Base-by-base conservation (phyloP, 2,113 vertebrate genomes). In the Rhegmatorhina hoffmannsi region DNA sequence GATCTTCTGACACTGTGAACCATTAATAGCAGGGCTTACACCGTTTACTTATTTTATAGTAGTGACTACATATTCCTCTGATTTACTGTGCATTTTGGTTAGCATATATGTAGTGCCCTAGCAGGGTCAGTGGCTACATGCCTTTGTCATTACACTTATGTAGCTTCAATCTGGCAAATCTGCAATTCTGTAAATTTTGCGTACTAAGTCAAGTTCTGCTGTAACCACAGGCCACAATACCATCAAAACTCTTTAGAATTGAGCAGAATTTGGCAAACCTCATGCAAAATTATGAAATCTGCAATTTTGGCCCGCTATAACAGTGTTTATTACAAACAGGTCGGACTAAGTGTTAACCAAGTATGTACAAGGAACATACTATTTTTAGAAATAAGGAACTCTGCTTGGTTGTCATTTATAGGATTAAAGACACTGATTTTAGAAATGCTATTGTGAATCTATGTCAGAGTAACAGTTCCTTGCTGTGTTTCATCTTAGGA, bases 11-110 rank as follows among this genome's bases (percentile, higher is more conserved):
- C 49, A 38, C 46, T 28, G 36, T 18, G 81, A 87, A 50, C 84
- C 77, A 91, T 92, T 87, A 76, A 75, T 87, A 97, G 87, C 91
- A 75, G 59, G 50, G 50, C 77, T 91, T 77, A 90, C 49, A 50
- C 62, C 12, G 11, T 44, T 88, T 40, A 64, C 72, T 91, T 81
- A 83, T 94, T 96, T 87, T 62, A 43, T 23, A 84, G 52, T 47
- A 52, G 29, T 75, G 68, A 38, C 64, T 70, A 49, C 16, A 68
- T 77, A 79, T 94, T 96, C 77, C 88, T 94, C 96, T 90, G 74
- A 88, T 83, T 96, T 81, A 52, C 67, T 75, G 67, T 49, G 50
- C 73, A 28, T 76, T 96, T 92, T 75, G 38, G 19, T 68, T 66
- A 76, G 55, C 83, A 76, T 85, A 72, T 33, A 69, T 56, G 12